A percentile compares a stretch with the other conserved stretches of the same genome.
These are phyloP conservation scores for Amblyopsis hoosieri DNA, from an alignment of 2,797 vertebrate genomes.

Conservation along the genomic window DNA sequence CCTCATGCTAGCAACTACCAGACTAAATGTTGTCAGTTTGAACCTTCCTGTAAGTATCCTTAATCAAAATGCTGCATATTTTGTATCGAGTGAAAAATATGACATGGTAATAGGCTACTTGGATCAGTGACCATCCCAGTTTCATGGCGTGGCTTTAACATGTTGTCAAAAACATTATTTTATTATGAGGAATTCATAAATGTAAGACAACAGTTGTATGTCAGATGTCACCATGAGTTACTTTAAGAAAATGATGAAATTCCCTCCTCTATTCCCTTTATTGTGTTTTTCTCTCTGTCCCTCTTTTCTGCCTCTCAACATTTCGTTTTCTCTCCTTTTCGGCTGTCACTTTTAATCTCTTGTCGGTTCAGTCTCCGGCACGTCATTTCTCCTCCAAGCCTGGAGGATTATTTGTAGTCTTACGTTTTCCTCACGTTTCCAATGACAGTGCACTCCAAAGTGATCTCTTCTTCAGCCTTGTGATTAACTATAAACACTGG, in stretches of 20 bases:
- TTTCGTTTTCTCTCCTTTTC: neutral
- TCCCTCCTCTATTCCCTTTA: neutral
- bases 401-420: slow-evolving; percentile 5
- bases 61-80: no score
- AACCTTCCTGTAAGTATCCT: no score
- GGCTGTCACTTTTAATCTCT: neutral
- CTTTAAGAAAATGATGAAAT: no score
- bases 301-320: neutral
- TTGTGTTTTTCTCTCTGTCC: neutral
- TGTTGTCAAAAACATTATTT: neutral
- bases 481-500: slow-evolving; percentile 8
- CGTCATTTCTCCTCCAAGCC: neutral
- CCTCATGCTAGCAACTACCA: no score
- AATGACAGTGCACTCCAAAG: slow-evolving; percentile 8
- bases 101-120: no score
- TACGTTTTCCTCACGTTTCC: neutral
- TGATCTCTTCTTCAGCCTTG: slow-evolving; percentile 12
- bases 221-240: no score
- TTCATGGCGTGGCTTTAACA: neutral
- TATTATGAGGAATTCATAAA: neutral
- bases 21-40: no score
- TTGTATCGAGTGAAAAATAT: no score
- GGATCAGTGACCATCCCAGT: no score
- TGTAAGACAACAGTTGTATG: neutral
- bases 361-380: neutral